phyloP scores from a whole-genome alignment of 1,140 invertebrate genomes.

The Anoplolepis gracilipes region DNA sequence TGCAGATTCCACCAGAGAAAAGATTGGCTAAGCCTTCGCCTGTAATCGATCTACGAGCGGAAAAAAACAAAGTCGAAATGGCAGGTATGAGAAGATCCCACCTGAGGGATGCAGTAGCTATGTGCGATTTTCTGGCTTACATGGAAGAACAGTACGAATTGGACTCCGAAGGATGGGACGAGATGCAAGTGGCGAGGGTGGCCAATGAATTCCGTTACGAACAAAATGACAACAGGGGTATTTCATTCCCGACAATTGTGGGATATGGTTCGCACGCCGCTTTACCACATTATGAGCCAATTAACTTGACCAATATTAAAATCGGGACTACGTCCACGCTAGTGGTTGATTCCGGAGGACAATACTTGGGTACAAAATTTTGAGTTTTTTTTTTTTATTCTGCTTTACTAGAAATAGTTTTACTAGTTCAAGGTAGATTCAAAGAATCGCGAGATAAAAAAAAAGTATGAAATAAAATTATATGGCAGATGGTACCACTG shows the following conservation, averaged over 20 bases:
- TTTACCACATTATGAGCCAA: constrained; percentile 95
- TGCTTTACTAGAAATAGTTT: background rate
- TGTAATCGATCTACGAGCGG: constrained; percentile 92
- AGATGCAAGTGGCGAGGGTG: constrained; percentile 89
- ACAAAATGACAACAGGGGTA: constrained; percentile 89
- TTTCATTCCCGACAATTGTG: constrained; percentile 95
- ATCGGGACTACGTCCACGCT: constrained; percentile 90
- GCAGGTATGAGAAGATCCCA: constrained; percentile 95
- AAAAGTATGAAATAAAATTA: constrained; percentile 3
- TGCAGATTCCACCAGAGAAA: constrained; percentile 85
- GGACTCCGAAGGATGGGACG: constrained; percentile 87
- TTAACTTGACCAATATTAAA: constrained; percentile 89
- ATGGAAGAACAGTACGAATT: constrained; percentile 89
- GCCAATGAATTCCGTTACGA: constrained; percentile 90
- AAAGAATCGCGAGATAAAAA: background rate
- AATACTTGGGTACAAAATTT: constrained; percentile 88
- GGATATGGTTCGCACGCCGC: constrained; percentile 96
- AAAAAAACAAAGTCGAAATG: constrained; percentile 95
- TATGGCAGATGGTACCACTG: constrained; percentile 94
- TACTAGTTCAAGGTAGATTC: too few species aligned
- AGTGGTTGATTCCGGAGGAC: constrained; percentile 91
- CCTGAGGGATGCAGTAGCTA: constrained; percentile 93
- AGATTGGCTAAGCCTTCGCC: constrained; percentile 89
- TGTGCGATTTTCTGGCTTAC: constrained; percentile 96
- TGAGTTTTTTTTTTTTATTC: constrained; percentile 2